phyloP scores from a whole-genome alignment of 2,888 invertebrate genomes.

The Biston stratarius region DNA sequence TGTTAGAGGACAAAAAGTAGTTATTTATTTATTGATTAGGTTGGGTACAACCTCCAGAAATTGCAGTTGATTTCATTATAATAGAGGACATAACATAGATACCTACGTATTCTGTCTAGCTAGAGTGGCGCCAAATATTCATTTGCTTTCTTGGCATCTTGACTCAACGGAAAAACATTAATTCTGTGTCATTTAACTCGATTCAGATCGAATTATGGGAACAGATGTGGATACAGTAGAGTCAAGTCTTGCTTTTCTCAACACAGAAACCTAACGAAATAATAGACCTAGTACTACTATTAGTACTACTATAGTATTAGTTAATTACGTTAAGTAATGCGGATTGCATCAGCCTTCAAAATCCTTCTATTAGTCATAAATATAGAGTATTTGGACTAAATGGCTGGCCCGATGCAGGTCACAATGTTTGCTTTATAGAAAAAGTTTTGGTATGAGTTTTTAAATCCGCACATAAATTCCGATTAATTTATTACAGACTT shows the following conservation, averaged over 20 bases:
- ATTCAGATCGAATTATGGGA: constrained; percentile 10
- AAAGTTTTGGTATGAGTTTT: too few relatives aligned
- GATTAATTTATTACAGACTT: too few relatives aligned
- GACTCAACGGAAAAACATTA: constrained; percentile 39
- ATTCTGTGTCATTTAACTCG: constrained; percentile 30
- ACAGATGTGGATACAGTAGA: constrained; percentile 6
- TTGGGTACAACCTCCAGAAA: background rate
- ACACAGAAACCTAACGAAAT: constrained; percentile 7
- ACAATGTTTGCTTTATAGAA: too few relatives aligned
- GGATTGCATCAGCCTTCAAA: too few relatives aligned
- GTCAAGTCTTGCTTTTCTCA: constrained; percentile 12
- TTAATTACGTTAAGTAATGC: too few relatives aligned
- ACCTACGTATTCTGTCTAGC: background rate
- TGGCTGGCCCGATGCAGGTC: too few relatives aligned
- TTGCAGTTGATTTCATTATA: constrained; percentile 4
- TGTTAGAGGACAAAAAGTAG: too few relatives aligned
- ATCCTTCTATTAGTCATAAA: too few relatives aligned
- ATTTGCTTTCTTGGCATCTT: constrained; percentile 48
- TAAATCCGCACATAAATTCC: too few relatives aligned
- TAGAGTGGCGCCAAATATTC: constrained; percentile 38
- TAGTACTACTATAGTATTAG: background rate
- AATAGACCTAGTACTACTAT: background rate
- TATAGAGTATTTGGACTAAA: too few relatives aligned
- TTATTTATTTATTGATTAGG: too few relatives aligned
- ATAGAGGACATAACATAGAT: background rate